phyloP scores from a whole-genome alignment of 64 coral and sea anemone genomes.

The Acropora yongei region DNA sequence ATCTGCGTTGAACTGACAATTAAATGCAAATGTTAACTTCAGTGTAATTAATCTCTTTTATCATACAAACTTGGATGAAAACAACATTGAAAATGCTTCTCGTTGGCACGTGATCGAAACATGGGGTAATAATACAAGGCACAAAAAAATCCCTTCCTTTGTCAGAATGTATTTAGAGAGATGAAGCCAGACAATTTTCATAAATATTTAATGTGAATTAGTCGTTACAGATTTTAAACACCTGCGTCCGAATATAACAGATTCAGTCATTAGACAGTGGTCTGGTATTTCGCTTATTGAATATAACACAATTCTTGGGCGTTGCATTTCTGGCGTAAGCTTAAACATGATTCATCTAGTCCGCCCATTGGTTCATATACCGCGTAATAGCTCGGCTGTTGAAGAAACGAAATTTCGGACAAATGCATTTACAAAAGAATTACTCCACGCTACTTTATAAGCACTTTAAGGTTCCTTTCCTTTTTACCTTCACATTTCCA shows the following conservation, averaged over 20 bases:
- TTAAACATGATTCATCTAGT: not conserved
- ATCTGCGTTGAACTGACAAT: not conserved
- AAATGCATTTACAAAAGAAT: too few species aligned
- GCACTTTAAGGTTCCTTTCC: too few species aligned
- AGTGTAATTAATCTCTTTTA: not conserved
- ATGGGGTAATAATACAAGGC: not conserved
- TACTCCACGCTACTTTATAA: too few species aligned
- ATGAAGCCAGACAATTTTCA: slow-evolving; percentile 18
- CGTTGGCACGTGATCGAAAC: not conserved
- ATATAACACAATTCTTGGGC: too few species aligned
- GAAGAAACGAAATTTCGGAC: too few species aligned
- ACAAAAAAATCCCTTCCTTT: not conserved
- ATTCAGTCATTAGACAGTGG: not conserved
- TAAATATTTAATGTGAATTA: slow-evolving; percentile 23
- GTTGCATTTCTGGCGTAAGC: not conserved
- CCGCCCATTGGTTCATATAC: too few species aligned
- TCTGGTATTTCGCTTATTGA: too few species aligned
- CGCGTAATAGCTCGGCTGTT: too few species aligned
- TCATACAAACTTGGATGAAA: too few species aligned
- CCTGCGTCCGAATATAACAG: not conserved
- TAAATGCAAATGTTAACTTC: not conserved
- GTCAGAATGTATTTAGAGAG: not conserved
- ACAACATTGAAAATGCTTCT: too few species aligned
- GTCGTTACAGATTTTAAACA: not conserved
- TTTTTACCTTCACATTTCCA: too few species aligned